Percentiles rank a stretch among this genome's conserved stretches.
These are phyloP conservation scores for Ephestia elutella DNA, from an alignment of 1,140 invertebrate genomes.

Conservation along the genomic window DNA sequence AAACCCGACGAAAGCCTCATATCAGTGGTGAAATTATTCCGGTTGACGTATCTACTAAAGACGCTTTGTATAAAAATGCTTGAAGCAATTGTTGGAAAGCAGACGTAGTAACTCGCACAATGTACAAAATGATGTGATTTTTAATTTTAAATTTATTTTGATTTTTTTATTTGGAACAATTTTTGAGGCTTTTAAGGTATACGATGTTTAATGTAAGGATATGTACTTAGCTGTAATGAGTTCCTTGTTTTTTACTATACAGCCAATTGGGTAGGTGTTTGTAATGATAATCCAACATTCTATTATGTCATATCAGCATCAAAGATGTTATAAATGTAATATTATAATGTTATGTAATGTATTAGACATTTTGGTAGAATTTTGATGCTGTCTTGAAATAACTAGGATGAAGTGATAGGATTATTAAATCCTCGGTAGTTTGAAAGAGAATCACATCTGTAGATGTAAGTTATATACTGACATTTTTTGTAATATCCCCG, in stretches of 20 bases:
- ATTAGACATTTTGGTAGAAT: constrained; percentile 25
- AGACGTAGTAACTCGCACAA: constrained; percentile 18
- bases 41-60: background rate
- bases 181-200: constrained; percentile 74
- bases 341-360: constrained; percentile 19
- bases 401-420: constrained; percentile 9
- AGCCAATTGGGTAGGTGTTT: constrained; percentile 39
- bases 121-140: constrained; percentile 57
- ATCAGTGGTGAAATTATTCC: background rate
- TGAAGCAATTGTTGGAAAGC: background rate
- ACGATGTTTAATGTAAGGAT: constrained; percentile 69
- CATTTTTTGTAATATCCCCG: constrained; percentile 1
- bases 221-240: constrained; percentile 71
- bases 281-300: constrained; percentile 24
- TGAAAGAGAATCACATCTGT: constrained; percentile 9
- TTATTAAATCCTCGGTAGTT: constrained; percentile 2
- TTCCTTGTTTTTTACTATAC: constrained; percentile 54
- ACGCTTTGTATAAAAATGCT: constrained; percentile 1
- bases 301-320: constrained; percentile 23
- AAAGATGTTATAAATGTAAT: constrained; percentile 23
- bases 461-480: constrained; percentile 8
- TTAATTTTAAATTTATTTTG: constrained; percentile 44
- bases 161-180: constrained; percentile 49
- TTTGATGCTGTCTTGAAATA: constrained; percentile 22
- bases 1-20: constrained; percentile 1